Conservation (phyloP, 1,140 invertebrate genomes). For the Bombus confusus region DNA sequence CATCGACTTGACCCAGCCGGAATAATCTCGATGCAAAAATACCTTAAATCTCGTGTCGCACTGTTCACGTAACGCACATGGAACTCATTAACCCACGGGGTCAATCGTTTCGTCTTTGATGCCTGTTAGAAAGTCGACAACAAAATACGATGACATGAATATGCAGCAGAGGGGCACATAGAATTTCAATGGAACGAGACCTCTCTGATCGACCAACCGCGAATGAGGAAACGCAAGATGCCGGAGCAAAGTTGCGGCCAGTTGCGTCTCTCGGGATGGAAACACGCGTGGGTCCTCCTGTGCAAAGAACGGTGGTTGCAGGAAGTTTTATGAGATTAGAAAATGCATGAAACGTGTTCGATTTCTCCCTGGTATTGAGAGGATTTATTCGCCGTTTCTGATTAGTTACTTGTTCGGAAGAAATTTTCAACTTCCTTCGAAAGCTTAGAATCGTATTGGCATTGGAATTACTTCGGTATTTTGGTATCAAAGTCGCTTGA, state of each 20-base stretch:
- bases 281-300: background rate
- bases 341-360: too few species aligned
- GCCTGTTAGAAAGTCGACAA: slow-evolving; percentile 29
- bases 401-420: too few species aligned
- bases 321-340: too few species aligned
- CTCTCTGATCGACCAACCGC: background rate
- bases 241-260: background rate
- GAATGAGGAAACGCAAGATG: background rate
- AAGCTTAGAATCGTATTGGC: too few species aligned
- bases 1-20: background rate
- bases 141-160: slow-evolving; percentile 31
- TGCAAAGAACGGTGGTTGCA: background rate
- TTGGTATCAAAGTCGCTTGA: too few species aligned
- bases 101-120: slow-evolving; percentile 26
- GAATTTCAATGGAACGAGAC: slow-evolving; percentile 28
- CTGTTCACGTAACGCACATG: slow-evolving; percentile 19
- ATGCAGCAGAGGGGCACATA: background rate
- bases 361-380: too few species aligned
- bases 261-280: background rate
- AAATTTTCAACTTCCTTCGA: too few species aligned
- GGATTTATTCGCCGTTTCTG: too few species aligned
- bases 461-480: too few species aligned
- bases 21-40: background rate
- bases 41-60: slow-evolving; percentile 15
- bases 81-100: slow-evolving; percentile 33